Conservation (phyloP, 2,113 vertebrate genomes). For the Vicugna pacos region DNA sequence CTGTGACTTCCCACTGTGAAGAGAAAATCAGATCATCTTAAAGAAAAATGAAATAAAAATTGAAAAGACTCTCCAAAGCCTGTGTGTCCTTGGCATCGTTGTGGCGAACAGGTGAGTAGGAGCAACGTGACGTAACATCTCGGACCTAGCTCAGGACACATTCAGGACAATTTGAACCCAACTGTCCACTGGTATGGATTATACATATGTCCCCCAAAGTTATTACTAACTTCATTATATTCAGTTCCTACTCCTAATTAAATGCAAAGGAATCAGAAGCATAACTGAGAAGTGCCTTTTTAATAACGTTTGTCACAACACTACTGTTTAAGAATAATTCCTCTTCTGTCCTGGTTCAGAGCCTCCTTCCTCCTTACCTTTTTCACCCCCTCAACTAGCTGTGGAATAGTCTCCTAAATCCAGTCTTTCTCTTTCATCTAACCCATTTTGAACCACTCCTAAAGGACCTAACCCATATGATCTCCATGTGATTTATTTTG, state of each 20-base stretch:
- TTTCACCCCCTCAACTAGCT: background rate
- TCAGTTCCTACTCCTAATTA: background rate
- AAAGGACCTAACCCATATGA: background rate
- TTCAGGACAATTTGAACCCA: background rate
- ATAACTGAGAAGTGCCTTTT: background rate
- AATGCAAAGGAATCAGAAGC: background rate
- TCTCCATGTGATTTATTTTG: background rate
- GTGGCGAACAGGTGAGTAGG: background rate
- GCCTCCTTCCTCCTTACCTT: background rate
- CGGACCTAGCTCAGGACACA: background rate
- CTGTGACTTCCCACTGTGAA: background rate
- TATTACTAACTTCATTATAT: background rate
- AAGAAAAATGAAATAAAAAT: conserved; percentile 5
- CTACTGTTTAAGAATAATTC: background rate
- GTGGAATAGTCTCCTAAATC: background rate
- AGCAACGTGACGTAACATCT: background rate
- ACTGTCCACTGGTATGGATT: background rate
- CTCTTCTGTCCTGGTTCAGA: background rate
- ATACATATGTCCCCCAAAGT: background rate
- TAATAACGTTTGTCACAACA: background rate
- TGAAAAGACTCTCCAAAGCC: background rate
- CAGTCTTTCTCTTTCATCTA: background rate
- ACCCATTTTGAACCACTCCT: background rate
- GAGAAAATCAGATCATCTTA: conserved; percentile 13
- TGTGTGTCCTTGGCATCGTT: background rate